Evolutionary conservation across 2,797 vertebrate genomes (phyloP).

Genomic region (Apodemus agrarius): DNA sequence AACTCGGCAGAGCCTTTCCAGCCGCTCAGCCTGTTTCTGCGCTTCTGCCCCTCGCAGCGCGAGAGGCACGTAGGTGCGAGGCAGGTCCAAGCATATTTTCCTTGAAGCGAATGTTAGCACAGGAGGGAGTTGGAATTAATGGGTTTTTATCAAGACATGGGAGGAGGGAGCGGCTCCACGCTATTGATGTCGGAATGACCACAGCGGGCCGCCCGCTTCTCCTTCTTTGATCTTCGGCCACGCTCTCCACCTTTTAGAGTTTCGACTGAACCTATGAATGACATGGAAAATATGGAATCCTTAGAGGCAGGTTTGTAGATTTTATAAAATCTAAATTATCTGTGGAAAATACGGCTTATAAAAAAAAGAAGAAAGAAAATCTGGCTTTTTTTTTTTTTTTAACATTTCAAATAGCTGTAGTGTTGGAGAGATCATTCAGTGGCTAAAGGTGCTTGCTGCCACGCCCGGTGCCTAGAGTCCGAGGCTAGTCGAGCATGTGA

Average conservation of each 20-base stretch:
- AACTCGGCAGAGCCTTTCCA: slow-evolving; percentile 26
- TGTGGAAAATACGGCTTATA: slow-evolving; percentile 19
- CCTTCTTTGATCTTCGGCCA: slow-evolving; percentile 77
- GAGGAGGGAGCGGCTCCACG: slow-evolving; percentile 63
- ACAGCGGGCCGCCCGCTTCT: slow-evolving; percentile 63
- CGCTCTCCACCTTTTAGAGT: slow-evolving; percentile 54
- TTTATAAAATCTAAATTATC: slow-evolving; percentile 49
- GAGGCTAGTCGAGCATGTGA: no score
- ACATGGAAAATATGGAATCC: not conserved
- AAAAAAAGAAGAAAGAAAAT: slow-evolving; percentile 19
- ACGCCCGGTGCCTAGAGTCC: not conserved
- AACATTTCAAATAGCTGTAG: not conserved
- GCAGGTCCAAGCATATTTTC: slow-evolving; percentile 68
- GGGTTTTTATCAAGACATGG: slow-evolving; percentile 80
- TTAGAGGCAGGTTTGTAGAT: not conserved
- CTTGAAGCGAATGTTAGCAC: slow-evolving; percentile 71
- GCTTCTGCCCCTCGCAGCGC: not conserved
- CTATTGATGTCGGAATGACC: slow-evolving; percentile 74
- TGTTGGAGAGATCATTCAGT: not conserved
- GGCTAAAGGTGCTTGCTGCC: not conserved
- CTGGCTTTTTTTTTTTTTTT: not conserved
- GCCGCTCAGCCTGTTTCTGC: slow-evolving; percentile 15
- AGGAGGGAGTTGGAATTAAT: slow-evolving; percentile 81
- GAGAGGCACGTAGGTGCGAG: slow-evolving; percentile 42
- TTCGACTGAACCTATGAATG: slow-evolving; percentile 52